Base-by-base conservation (phyloP, 2,113 vertebrate species). In the Columba livia region DNA sequence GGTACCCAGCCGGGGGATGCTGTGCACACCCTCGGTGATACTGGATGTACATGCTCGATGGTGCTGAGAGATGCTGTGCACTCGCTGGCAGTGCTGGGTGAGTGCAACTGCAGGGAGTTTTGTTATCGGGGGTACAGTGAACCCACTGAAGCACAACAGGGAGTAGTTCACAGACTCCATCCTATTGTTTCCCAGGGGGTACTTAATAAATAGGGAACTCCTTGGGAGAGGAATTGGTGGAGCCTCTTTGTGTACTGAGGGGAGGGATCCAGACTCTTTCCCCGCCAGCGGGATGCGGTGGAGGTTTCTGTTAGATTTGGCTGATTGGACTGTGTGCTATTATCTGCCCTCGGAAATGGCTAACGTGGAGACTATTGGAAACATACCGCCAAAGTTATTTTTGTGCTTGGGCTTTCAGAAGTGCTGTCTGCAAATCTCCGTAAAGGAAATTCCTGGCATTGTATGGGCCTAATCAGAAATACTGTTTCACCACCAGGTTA, bases 381-480 rank as follows among this genome's bases (percentile, higher is more conserved):
- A 96, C 19, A 83, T 83, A 85, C 88, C 11, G 4, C 50, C 79
- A 10, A 83, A 83, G 90, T 78, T 96, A 95, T 89, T 96, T 96
- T 88, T 92, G 91, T 86, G 86, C 80, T 69, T 36, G 80, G 72
- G 73, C 89, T 96, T 70, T 53, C 94, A 87, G 82, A 64, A 92
- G 74, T 0, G 9, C 96, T 92, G 84, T 87, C 95, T 86, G 89
- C 88, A 89, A 60, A 92, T 40, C 78, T 92, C 88, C 0, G 75
- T 85, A 88, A 96, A 96, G 96, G 95, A 97, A 96, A 95, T 96
- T 95, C 86, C 89, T 93, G 93, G 82, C 89, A 81, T 95, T 95
- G 95, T 93, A 96, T 79, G 61, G 86, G 84, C 62, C 95, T 97
- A 42, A 85, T 90, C 94, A 89, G 75, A 94, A 94, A 66, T 66